Evolutionary conservation across 2,113 vertebrate species (phyloP), one percentile per base, ranked within the genome.

Genomic region (Speoplatyrhinus poulsoni): DNA sequence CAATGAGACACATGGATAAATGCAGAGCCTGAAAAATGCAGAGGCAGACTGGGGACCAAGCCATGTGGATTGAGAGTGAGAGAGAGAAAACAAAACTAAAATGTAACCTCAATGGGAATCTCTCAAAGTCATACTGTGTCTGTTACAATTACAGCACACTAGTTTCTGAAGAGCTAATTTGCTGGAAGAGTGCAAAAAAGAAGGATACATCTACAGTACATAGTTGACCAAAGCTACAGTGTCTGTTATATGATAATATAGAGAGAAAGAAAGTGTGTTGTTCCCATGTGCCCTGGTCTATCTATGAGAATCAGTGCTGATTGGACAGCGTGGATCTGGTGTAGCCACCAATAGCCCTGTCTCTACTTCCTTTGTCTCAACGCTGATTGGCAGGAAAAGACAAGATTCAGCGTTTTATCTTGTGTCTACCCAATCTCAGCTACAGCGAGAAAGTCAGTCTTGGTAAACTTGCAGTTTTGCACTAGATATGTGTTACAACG

Each of bases 371-470:
- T 9, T 17, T 73, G 19, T 17, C 69, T 60, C 32, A 3, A 55
- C 9, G 1, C 76, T 76, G 76, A 82, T 79, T 80, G 77, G 69
- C 68, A 82, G 69, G 69, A 81, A 67, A 70, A 69, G 46, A 41
- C 3, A 2, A 70, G 55, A 69, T 67, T 76, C 53, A 72, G 75
- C 61, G 69, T 3, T 46, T 3, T 47, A 41, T 19, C 19, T 19
- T 19, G 19, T 19, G 56, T 65, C 67, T 72, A 71, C 36, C 75
- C 0, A 36, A 61, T 19, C 19, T 19, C 19, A 1, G 62, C 62
- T 73, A 60, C 73, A 70, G 70, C 69, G 58, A 57, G 53, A 66
- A 73, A 75, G 72, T 76, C 50, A 60, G 82, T 71, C 77, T 80
- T 67, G 67, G 56, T 50, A 19, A 19, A 11, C 49, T 12, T 50